Percentiles rank a stretch among this genome's conserved stretches.
Evolutionary conservation across 2,888 invertebrate species (phyloP).

Genomic region (Xestia rhomboidea): DNA sequence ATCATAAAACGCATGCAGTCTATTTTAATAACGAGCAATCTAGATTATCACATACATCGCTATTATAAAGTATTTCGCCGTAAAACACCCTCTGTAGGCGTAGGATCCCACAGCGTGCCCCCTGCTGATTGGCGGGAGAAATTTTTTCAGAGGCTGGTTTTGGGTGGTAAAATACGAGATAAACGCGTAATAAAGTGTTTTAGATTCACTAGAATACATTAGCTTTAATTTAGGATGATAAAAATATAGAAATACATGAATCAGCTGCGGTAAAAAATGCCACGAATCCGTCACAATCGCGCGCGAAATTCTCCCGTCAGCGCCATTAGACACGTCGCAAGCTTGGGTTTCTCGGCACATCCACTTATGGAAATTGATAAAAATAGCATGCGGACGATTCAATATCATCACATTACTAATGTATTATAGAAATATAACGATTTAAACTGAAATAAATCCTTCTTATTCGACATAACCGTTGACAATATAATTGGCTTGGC

Average conservation of each 20-base stretch:
- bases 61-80: conserved; percentile 67
- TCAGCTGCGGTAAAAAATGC: conserved; percentile 89
- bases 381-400: conserved; percentile 83
- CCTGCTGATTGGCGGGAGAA: conserved; percentile 89
- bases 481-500: conserved; percentile 85
- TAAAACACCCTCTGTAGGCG: conserved; percentile 72
- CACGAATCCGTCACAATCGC: conserved; percentile 90
- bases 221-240: conserved; percentile 70
- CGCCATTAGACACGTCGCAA: conserved; percentile 91
- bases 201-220: conserved; percentile 75
- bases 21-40: conserved; percentile 68
- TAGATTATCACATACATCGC: conserved; percentile 57
- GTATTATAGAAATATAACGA: conserved; percentile 69
- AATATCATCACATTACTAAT: conserved; percentile 74
- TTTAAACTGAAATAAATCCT: conserved; percentile 70
- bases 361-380: conserved; percentile 89
- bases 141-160: conserved; percentile 81
- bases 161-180: conserved; percentile 64
- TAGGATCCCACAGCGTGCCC: conserved; percentile 86
- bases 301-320: conserved; percentile 90
- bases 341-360: conserved; percentile 88
- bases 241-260: conserved; percentile 77
- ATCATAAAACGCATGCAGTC: conserved; percentile 68
- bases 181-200: conserved; percentile 69
- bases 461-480: conserved; percentile 74